Evolutionary conservation across 1,140 invertebrate species (phyloP), one percentile per base, ranked within the genome.

Genomic region (Melipona quadrifasciata): DNA sequence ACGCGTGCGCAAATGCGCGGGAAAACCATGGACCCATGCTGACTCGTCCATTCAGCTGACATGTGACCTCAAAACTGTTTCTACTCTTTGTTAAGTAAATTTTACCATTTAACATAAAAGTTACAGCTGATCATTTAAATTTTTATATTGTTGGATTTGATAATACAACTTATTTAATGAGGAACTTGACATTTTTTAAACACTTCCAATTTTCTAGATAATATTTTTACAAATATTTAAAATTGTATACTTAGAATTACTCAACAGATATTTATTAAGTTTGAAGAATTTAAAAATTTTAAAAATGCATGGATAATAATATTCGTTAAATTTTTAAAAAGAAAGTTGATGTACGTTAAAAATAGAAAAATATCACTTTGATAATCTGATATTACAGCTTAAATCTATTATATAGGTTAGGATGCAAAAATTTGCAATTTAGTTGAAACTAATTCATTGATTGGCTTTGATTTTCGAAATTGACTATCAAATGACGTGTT

Each of bases 1-100:
- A 67, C 82, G 90, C 84, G 81, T 82, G 84, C 65, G 82, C 82
- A 74, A 65, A 24, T 64, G 79, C 80, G 89, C 89, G 88, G 89
- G 89, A 90, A 89, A 82, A 39, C 16, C 51, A 21, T 21, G 8
- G 24, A 17, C 34, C 86, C 86, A 89, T 57, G 65, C 39, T n/a
- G 74, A 74, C 34, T 64, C 74, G 34, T 80, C 78, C 79, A 83
- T 83, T 88, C 79, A 57, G 14, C 47, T 27, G 39, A 17, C 47
- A 0, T 8, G 39, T 8, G 39, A 39, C 0, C 14, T 47, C 6
- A 16, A n/a, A 16, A 51, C n/a, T 47, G 2, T 51, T 27, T 27
- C n/a, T 53, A 1, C 19, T 27, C 16, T 27, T 72, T 11, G 10
- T 19, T 0, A 27, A 47, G 2, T 8, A 16, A 70, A 51, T 21